Percentiles rank a stretch among this genome's conserved stretches.
phyloP scores from a whole-genome alignment of 2,797 vertebrate genomes.

The Dendrocincla tyrannina region DNA sequence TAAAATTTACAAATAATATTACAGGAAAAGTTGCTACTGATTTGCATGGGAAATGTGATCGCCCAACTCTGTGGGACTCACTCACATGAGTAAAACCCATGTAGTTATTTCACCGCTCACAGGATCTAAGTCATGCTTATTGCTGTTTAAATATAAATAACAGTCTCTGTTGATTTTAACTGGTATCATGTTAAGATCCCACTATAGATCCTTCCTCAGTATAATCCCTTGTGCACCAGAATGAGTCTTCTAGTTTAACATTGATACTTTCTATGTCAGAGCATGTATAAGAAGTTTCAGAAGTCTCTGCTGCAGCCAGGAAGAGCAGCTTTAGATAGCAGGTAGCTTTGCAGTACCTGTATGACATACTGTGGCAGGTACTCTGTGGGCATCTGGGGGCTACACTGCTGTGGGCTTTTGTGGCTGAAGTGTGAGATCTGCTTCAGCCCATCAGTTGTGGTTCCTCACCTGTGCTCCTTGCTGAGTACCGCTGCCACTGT shows the following conservation, averaged over 20 bases:
- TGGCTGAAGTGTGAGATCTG: not conserved
- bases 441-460: not conserved
- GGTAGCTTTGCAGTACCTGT: not conserved
- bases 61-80: not conserved
- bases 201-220: not conserved
- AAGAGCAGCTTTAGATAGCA: not conserved
- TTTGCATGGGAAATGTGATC: not conserved
- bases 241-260: not conserved
- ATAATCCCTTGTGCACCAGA: not conserved
- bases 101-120: not conserved
- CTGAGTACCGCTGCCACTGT: not conserved
- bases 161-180: not conserved
- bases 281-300: accelerated
- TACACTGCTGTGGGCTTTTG: not conserved
- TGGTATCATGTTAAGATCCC: not conserved
- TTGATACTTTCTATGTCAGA: not conserved
- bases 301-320: not conserved
- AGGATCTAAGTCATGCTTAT: not conserved
- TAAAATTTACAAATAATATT: not conserved
- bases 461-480: not conserved
- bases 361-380: not conserved
- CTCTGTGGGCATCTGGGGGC: not conserved
- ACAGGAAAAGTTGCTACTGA: not conserved
- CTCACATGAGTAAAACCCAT: not conserved
- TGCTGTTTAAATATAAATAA: not conserved